Evolutionary conservation across 2,888 invertebrate genomes (phyloP), one percentile per base, ranked within the genome.

Genomic region (Dugesia japonica): DNA sequence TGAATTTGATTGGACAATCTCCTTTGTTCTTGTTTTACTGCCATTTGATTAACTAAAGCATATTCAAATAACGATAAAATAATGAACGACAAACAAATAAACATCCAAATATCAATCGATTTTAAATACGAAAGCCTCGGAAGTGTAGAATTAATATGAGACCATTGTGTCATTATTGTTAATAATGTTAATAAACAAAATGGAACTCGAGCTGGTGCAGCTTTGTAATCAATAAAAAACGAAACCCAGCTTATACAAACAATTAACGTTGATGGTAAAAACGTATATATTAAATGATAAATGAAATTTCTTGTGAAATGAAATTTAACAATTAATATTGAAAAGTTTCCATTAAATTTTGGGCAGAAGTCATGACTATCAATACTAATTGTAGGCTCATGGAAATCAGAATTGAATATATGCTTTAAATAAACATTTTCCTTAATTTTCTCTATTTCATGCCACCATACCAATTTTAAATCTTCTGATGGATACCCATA

Each of bases 21-120:
- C 4, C n/a, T 56, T 23, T 56, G 56, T n/a, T 56, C 71, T 31
- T 71, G 71, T 15, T 38, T 31, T 1, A 78, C 72, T 23, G 77
- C 71, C 72, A 78, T 78, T 33, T 42, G 28, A 38, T 78, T 78
- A 1, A 78, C 78, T 9, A 78, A 28, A 56, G 78, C 78, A 38
- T 78, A 78, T 71, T 78, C 78, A 33, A 78, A 78, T 15, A 78
- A 71, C 15, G 78, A 78, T 23, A 78, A 33, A 17, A 78, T 78
- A 42, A 78, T 78, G 28, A 78, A 78, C 4, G 77, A 78, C 0
- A 78, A 74, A 33, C 78, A 78, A 33, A 77, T 71, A 42, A 78
- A 78, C 27, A 78, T 42, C 78, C 78, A 78, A 26, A 78, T 23
- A 73, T 78, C 78, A 27, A 78, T 78, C 9, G 78, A 73, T 33